A percentile compares a stretch with the other conserved stretches of the same genome.
These are phyloP conservation scores for Callithrix jacchus DNA, from an alignment of 2,113 vertebrate species.

Conservation along the genomic window DNA sequence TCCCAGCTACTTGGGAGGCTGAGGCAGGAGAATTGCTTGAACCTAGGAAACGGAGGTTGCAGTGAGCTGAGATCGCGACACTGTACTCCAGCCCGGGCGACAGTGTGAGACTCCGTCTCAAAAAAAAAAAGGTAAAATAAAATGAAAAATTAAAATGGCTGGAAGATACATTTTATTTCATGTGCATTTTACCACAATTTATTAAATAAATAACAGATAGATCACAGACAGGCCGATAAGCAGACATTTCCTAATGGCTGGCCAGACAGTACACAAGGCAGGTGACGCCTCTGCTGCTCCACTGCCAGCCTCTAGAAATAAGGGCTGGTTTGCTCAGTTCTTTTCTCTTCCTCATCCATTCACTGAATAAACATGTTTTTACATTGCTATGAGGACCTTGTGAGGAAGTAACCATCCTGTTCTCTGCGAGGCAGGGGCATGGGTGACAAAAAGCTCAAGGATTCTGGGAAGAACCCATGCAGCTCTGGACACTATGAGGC, in stretches of 20 bases:
- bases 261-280: no score
- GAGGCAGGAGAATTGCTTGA: no score
- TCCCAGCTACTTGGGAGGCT: no score
- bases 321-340: neutral
- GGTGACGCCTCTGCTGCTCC: no score
- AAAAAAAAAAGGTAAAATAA: no score
- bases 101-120: no score
- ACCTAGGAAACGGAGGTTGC: no score
- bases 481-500: neutral
- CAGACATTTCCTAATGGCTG: neutral
- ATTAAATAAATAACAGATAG: neutral
- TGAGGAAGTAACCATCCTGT: neutral
- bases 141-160: no score
- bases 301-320: neutral
- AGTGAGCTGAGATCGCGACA: no score
- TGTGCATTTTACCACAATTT: neutral
- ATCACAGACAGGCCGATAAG: neutral
- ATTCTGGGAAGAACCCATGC: rapidly evolving
- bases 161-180: rapidly evolving
- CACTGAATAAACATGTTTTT: neutral
- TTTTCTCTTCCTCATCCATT: neutral
- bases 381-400: neutral
- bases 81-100: no score
- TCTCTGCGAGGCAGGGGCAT: neutral
- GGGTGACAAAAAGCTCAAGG: neutral